Conservation (phyloP, 2,113 vertebrate species). For the Rhegmatorhina hoffmannsi region DNA sequence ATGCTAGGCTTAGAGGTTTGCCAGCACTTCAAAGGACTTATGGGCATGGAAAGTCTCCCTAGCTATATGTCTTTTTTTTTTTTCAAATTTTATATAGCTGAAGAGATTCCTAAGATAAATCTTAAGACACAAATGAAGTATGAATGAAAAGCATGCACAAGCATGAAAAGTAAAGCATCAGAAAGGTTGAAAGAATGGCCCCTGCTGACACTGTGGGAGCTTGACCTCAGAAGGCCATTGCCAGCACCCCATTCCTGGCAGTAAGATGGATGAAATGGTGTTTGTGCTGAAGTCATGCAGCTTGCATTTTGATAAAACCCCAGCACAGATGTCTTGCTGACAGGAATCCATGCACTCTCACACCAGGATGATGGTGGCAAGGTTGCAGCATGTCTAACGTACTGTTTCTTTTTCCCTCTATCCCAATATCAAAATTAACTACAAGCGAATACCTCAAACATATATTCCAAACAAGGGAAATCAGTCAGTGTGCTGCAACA, state of each 20-base stretch:
- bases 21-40: not conserved
- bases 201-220: not conserved
- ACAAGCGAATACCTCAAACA: not conserved
- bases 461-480: not conserved
- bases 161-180: not conserved
- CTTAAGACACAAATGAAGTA: not conserved
- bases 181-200: not conserved
- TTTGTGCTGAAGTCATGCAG: not conserved
- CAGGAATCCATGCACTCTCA: not conserved
- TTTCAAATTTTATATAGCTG: not conserved
- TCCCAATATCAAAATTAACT: not conserved
- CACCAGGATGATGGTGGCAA: not conserved
- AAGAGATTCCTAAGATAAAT: not conserved
- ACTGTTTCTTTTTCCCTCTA: not conserved
- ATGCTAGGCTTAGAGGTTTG: not conserved
- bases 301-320: not conserved
- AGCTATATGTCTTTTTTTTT: not conserved
- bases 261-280: not conserved
- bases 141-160: not conserved
- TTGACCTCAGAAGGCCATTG: not conserved
- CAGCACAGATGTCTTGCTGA: not conserved
- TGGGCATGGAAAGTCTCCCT: not conserved
- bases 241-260: not conserved
- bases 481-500: not conserved
- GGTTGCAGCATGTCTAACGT: not conserved